A percentile compares a stretch with the other conserved stretches of the same genome.
Evolutionary conservation across 92 coral and sea anemone species (phyloP).

Genomic region (Actinostola sp.): DNA sequence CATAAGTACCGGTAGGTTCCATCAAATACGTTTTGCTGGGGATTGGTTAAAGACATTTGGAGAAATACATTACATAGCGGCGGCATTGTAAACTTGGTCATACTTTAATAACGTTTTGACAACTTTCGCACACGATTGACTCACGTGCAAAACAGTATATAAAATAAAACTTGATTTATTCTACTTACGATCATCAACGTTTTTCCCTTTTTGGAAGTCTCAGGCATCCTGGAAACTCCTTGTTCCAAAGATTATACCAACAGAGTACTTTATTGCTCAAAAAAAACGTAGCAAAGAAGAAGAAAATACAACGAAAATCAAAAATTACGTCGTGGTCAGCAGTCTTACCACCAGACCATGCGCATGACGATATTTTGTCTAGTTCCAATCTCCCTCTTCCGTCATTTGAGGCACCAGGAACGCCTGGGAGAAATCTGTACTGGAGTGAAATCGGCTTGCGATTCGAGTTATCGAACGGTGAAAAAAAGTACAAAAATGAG

Average conservation of each 20-base stretch:
- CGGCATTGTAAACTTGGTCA: too few relatives aligned
- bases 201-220: constrained; percentile 41
- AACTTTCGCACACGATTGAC: background rate
- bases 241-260: background rate
- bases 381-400: constrained; percentile 15
- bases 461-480: too few relatives aligned
- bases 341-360: background rate
- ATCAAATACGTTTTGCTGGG: too few relatives aligned
- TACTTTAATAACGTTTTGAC: too few relatives aligned
- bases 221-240: constrained; percentile 37
- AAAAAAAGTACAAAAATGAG: constrained; percentile 47
- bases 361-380: constrained; percentile 1
- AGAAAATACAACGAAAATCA: constrained; percentile 6
- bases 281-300: background rate
- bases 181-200: constrained; percentile 56
- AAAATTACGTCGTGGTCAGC: constrained; percentile 35
- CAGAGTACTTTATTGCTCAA: background rate
- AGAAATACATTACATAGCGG: too few relatives aligned
- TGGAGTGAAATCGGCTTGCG: background rate
- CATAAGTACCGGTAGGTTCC: too few relatives aligned
- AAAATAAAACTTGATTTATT: background rate
- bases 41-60: too few relatives aligned
- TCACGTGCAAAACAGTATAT: background rate
- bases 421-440: constrained; percentile 25
- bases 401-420: constrained; percentile 12